Percentiles rank a stretch among this genome's conserved stretches.
phyloP scores from a whole-genome alignment of 2,797 vertebrate species.

The Leptodactylus fallax region DNA sequence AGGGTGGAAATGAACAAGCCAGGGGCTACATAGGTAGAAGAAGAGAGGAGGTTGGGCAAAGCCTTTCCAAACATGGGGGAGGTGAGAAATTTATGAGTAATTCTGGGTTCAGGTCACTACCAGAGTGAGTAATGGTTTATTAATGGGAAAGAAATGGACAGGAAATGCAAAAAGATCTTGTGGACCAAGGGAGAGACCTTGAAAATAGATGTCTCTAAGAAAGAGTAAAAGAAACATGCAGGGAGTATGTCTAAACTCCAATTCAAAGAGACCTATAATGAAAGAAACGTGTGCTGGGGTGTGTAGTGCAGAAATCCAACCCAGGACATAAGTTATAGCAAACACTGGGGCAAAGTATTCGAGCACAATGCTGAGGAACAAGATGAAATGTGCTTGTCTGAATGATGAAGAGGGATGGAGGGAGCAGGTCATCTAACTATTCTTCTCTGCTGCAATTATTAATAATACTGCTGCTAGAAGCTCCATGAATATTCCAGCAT shows the following conservation, averaged over 20 bases:
- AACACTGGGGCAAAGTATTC: slow-evolving; percentile 29
- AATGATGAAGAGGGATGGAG: not conserved
- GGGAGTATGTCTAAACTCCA: slow-evolving; percentile 27
- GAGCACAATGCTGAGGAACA: slow-evolving; percentile 17
- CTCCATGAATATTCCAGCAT: not conserved
- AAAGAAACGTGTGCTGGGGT: slow-evolving; percentile 56
- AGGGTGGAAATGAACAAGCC: slow-evolving; percentile 49
- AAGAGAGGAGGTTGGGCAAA: slow-evolving; percentile 4
- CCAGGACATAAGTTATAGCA: slow-evolving; percentile 32
- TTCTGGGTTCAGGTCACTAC: slow-evolving; percentile 58
- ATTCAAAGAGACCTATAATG: slow-evolving; percentile 58
- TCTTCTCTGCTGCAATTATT: not conserved
- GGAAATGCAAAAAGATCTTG: slow-evolving; percentile 57
- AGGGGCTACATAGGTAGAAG: slow-evolving; percentile 48
- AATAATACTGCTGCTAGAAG: not conserved
- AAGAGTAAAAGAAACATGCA: slow-evolving; percentile 35
- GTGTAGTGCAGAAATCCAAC: slow-evolving; percentile 44
- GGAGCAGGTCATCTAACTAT: not conserved
- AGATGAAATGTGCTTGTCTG: slow-evolving; percentile 30
- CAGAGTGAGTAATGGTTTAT: slow-evolving; percentile 65
- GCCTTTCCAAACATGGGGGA: slow-evolving; percentile 33
- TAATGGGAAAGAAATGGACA: slow-evolving; percentile 65
- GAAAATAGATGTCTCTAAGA: slow-evolving; percentile 49
- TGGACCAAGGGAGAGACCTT: slow-evolving; percentile 44
- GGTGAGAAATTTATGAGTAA: slow-evolving; percentile 58